These are phyloP conservation scores for Nudaria mundana DNA, from an alignment of 2,888 invertebrate species.

Conservation along the genomic window DNA sequence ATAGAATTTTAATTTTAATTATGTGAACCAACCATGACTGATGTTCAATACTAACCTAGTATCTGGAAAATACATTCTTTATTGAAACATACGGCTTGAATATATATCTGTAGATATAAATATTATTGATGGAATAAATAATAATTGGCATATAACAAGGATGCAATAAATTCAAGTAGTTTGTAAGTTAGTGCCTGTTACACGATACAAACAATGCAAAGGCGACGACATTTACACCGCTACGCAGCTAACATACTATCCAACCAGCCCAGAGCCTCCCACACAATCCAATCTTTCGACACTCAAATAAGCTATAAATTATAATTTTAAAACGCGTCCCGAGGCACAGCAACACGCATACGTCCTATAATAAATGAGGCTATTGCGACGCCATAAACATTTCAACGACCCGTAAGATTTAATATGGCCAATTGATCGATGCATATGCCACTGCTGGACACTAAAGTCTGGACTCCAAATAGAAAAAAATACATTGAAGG, in stretches of 20 bases:
- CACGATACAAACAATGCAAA: constrained; percentile 30
- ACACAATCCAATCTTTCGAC: constrained; percentile 72
- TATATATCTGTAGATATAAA: no score
- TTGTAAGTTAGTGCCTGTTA: constrained; percentile 22
- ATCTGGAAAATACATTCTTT: no score
- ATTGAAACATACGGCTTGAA: no score
- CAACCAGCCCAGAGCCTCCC: constrained; percentile 54
- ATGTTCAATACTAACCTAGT: no score
- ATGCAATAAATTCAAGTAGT: constrained; percentile 29
- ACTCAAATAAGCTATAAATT: constrained; percentile 74
- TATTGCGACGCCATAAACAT: constrained; percentile 42
- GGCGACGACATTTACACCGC: constrained; percentile 34
- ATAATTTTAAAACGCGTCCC: constrained; percentile 70
- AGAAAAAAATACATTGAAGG: constrained; percentile 12
- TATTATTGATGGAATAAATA: constrained; percentile 28
- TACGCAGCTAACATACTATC: constrained; percentile 22
- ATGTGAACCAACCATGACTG: no score
- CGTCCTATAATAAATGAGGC: constrained; percentile 46
- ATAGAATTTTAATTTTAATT: no score
- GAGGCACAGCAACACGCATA: constrained; percentile 43
- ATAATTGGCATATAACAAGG: constrained; percentile 23
- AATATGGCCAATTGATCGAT: constrained; percentile 33
- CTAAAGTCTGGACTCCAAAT: constrained; percentile 5
- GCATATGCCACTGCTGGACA: constrained; percentile 22
- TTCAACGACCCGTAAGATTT: constrained; percentile 30